These are phyloP conservation scores for Kradibia gibbosae DNA, from an alignment of 1,140 invertebrate genomes.

Conservation along the genomic window DNA sequence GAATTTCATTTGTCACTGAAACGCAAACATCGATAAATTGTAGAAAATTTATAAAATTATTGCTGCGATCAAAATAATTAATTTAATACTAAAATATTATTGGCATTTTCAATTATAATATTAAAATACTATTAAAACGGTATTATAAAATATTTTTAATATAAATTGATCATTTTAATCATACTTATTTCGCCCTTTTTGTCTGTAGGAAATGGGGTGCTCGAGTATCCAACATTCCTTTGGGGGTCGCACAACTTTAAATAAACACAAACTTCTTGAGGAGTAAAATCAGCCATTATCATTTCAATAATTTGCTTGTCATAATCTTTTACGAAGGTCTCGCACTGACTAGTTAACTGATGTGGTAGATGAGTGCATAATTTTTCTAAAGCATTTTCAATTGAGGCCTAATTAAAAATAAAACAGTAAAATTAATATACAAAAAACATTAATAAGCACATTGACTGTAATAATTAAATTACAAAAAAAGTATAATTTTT, in stretches of 20 bases:
- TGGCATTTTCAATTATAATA: neutral
- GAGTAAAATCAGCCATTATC: slow-evolving; percentile 82
- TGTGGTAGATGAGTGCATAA: slow-evolving; percentile 81
- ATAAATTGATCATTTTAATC: slow-evolving; percentile 35
- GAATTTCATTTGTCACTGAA: slow-evolving; percentile 79
- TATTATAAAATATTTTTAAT: neutral
- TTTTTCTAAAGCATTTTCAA: slow-evolving; percentile 80
- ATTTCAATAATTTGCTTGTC: slow-evolving; percentile 83
- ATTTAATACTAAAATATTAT: slow-evolving; percentile 50
- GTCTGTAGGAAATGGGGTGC: slow-evolving; percentile 58
- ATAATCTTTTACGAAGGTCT: slow-evolving; percentile 84
- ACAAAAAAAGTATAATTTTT: neutral
- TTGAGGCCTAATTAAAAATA: slow-evolving; percentile 59
- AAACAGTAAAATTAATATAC: slow-evolving; percentile 36
- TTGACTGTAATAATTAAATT: neutral
- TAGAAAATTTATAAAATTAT: neutral
- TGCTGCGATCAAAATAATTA: slow-evolving; percentile 33
- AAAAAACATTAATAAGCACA: too few relatives aligned
- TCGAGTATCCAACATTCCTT: slow-evolving; percentile 55
- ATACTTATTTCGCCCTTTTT: slow-evolving; percentile 75
- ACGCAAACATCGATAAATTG: slow-evolving; percentile 46
- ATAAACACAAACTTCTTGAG: slow-evolving; percentile 84
- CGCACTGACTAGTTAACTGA: slow-evolving; percentile 79
- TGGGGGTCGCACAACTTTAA: slow-evolving; percentile 79
- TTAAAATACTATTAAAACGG: neutral